Base-by-base conservation (phyloP, 2,113 vertebrate species). In the Ibidorhyncha struthersii region DNA sequence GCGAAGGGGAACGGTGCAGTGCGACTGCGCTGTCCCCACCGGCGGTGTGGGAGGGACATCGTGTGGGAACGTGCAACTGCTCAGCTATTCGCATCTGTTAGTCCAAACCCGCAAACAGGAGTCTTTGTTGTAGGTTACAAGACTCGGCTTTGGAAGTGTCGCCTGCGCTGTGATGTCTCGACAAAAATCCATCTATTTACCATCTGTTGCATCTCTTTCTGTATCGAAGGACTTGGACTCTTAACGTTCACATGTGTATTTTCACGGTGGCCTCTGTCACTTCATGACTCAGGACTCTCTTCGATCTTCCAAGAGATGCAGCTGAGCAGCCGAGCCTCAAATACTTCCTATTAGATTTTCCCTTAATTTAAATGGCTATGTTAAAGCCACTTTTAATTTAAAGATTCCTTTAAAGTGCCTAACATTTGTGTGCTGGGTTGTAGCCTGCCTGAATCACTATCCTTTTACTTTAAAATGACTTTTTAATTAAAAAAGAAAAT, bases 321-420 rank as follows among this genome's bases (percentile, higher is more conserved):
- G 18, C 49, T 0, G 4, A 72, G 30, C 12, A 58, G 12, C 43
- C 3, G 10, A 85, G 61, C 21, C 58, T 59, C 27, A 82, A 71
- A 82, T 79, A 47, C 25, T 40, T 85, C 40, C 22, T 32, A 40
- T 47, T 63, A 49, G 52, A 36, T 80, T 88, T 73, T 32, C 4
- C 25, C 26, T 27, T 70, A 59, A 66, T 84, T 89, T 72, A 87
- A 38, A 92, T 79, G 18, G 14, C 43, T 78, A 32, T 1, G 2
- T 65, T 84, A 91, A 79, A 83, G 66, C 38, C 62, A 67, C 0
- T 1, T 71, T 96, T 97, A 81, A 85, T 77, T 90, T 96, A 66
- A 69, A 69, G 50, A 76, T 95, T 96, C 79, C 66, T 91, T 91
- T 92, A 90, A 93, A 72, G 96, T 94, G 70, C 41, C 49, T 92